Base-by-base conservation (phyloP, 2,888 invertebrate species). In the Nysson spinosus region DNA sequence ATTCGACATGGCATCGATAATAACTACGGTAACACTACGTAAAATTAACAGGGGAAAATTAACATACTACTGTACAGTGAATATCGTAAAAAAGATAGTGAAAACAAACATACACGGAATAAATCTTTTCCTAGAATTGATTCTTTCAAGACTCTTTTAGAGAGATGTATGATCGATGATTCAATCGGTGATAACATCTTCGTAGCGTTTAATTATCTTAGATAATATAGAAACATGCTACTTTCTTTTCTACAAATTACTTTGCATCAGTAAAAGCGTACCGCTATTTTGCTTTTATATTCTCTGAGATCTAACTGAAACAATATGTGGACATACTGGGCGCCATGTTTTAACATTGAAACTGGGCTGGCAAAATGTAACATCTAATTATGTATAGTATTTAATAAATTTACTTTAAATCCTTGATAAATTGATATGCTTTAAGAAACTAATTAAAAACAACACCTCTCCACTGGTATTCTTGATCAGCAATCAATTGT, bases 231-330 rank as follows among this genome's bases (percentile, higher is more conserved):
- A 44, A 60, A 62, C 43, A 50, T 34, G 28, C 44, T 24, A 40
- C 44, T 51, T 19, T 44, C 19, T 44, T 5, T n/a, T n/a, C n/a
- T 61, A 51, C 63, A 61, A 60, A 40, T 46, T 40, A 22, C 11
- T 51, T 51, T 40, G 51, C 40, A 46, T 46, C 12, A 16, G 28
- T 34, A 37, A 54, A 64, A 64, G 47, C 28, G 12, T 49, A 17
- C 42, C 43, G 62, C 58, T 52, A 58, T 37, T 50, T 26, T 22
- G 43, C 57, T n/a, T 47, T 49, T 47, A 63, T 63, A 61, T 61
- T 42, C 26, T 54, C 20, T 54, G 63, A 64, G 52, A 64, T 64
- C 63, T 43, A 58, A 64, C 62, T 20, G 47, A 61, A 62, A 20
- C 22, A 40, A 50, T 32, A 47, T 42, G 47, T 12, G 47, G 52